Conservation (phyloP, 1,140 invertebrate genomes). For the Acromyrmex echinatior region DNA sequence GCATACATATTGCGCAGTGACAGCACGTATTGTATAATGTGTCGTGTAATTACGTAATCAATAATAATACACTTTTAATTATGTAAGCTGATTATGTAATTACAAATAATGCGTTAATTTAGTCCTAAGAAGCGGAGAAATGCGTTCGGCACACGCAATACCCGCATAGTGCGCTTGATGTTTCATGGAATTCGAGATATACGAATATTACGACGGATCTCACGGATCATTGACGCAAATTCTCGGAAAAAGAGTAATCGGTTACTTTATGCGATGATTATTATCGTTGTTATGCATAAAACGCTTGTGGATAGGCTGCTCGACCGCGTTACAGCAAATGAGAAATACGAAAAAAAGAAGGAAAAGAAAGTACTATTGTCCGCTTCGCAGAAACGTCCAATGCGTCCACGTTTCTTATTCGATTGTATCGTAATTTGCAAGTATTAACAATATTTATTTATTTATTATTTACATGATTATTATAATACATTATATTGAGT, state of each 20-base stretch:
- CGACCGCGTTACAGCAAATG: slow-evolving; percentile 15
- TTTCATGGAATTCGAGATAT: slow-evolving; percentile 16
- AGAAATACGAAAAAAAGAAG: neutral
- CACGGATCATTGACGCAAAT: slow-evolving; percentile 28
- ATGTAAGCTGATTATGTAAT: neutral
- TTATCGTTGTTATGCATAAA: slow-evolving; percentile 44
- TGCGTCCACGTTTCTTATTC: slow-evolving; percentile 11
- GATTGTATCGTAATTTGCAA: neutral
- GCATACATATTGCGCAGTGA: neutral
- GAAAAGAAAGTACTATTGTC: slow-evolving; percentile 20
- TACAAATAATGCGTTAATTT: slow-evolving; percentile 11
- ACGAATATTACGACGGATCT: slow-evolving; percentile 26
- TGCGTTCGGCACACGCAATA: slow-evolving; percentile 4
- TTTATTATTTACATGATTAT: slow-evolving; percentile 2
- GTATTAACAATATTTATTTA: slow-evolving; percentile 15
- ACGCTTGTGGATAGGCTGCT: neutral
- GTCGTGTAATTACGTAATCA: neutral
- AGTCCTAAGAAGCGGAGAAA: neutral
- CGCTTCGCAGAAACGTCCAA: neutral
- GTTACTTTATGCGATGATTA: slow-evolving; percentile 65
- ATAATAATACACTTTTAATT: slow-evolving; percentile 3
- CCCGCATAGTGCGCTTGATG: neutral
- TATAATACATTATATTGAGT: neutral
- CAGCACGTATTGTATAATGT: neutral
- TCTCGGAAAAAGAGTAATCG: slow-evolving; percentile 43